Evolutionary conservation across 2,888 invertebrate genomes (phyloP).

Genomic region (Nineta flava): DNA sequence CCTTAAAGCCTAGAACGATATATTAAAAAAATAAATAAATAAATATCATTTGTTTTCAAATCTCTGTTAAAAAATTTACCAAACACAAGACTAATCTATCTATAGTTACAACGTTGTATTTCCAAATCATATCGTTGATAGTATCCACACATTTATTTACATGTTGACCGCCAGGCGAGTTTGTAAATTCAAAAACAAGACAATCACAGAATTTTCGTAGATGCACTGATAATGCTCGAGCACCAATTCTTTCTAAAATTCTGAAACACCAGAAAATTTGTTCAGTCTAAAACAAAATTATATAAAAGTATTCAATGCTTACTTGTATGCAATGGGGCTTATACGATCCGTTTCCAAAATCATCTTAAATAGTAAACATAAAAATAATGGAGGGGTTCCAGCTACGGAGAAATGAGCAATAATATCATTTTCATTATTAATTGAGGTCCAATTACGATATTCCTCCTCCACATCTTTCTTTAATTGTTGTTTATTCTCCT

Average conservation of each 20-base stretch:
- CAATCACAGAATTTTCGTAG: constrained; percentile 90
- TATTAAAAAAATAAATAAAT: neutral
- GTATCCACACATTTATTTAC: constrained; percentile 91
- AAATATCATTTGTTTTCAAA: neutral
- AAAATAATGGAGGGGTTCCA: constrained; percentile 79
- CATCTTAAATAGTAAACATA: constrained; percentile 91
- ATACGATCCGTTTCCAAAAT: constrained; percentile 87
- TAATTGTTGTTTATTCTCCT: constrained; percentile 79
- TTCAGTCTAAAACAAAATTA: neutral
- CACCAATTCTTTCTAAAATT: constrained; percentile 85
- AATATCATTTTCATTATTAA: constrained; percentile 93
- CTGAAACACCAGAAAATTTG: constrained; percentile 28
- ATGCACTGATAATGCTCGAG: constrained; percentile 79
- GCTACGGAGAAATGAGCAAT: constrained; percentile 90
- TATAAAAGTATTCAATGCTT: constrained; percentile 18
- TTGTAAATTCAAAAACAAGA: constrained; percentile 82
- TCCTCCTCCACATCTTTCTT: constrained; percentile 92
- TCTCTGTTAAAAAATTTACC: constrained; percentile 27
- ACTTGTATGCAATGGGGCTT: constrained; percentile 91
- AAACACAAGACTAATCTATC: constrained; percentile 84
- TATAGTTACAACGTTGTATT: constrained; percentile 89
- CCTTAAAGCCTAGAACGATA: constrained; percentile 47
- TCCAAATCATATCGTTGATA: constrained; percentile 94
- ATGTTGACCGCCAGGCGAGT: constrained; percentile 72
- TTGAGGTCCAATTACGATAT: constrained; percentile 89